phyloP scores from a whole-genome alignment of 2,888 invertebrate genomes.

The Agrotis segetum region DNA sequence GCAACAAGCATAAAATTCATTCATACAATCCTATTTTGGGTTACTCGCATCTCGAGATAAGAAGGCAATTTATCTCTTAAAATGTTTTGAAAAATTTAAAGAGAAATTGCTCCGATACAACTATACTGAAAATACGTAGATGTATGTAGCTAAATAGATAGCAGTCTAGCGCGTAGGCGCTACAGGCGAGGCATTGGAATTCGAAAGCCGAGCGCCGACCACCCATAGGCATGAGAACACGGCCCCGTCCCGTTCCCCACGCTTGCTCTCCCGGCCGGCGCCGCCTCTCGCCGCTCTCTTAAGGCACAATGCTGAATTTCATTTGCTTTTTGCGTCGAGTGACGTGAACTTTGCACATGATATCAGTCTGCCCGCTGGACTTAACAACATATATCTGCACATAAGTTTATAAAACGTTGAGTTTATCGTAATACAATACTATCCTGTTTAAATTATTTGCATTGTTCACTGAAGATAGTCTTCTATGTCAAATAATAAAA shows the following conservation, averaged over 20 bases:
- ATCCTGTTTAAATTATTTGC: slow-evolving; percentile 2
- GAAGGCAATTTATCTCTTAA: not conserved
- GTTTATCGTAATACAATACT: not conserved
- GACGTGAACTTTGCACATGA: slow-evolving; percentile 72
- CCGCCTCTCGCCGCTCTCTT: slow-evolving; percentile 88
- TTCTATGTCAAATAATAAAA: not conserved
- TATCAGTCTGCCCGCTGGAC: slow-evolving; percentile 62
- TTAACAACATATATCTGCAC: slow-evolving; percentile 34
- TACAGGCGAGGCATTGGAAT: slow-evolving; percentile 89
- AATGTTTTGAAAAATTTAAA: slow-evolving; percentile 32
- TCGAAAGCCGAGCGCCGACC: slow-evolving; percentile 90
- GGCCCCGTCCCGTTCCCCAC: slow-evolving; percentile 89
- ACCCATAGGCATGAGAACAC: slow-evolving; percentile 90
- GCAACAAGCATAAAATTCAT: slow-evolving; percentile 78
- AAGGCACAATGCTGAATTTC: slow-evolving; percentile 88
- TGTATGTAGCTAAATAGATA: slow-evolving; percentile 74
- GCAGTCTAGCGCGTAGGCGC: slow-evolving; percentile 87
- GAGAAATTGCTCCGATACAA: slow-evolving; percentile 47
- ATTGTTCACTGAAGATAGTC: not conserved
- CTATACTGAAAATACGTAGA: slow-evolving; percentile 61
- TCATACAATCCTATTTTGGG: slow-evolving; percentile 70
- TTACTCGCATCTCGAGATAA: slow-evolving; percentile 13
- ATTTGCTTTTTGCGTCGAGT: slow-evolving; percentile 84
- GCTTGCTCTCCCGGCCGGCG: slow-evolving; percentile 82
- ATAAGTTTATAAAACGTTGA: slow-evolving; percentile 2